Evolutionary conservation across 2,888 invertebrate genomes (phyloP).

Genomic region (Apantesis nais): DNA sequence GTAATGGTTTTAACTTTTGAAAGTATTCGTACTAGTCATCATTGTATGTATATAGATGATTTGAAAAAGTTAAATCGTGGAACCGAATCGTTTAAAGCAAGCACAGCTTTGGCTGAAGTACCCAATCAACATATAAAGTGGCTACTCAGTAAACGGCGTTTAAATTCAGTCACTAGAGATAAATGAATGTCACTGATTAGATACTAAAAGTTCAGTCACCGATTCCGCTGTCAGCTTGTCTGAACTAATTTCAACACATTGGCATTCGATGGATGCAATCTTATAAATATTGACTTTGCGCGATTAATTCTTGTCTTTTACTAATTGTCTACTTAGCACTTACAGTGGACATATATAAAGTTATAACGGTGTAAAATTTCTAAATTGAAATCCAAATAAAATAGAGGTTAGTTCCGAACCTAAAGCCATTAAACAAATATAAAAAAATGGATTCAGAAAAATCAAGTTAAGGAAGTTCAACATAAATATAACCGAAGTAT

Average conservation of each 20-base stretch:
- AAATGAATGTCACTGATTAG: slow-evolving; percentile 70
- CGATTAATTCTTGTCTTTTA: slow-evolving; percentile 18
- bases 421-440: slow-evolving; percentile 35
- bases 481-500: slow-evolving; percentile 42
- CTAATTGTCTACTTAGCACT: slow-evolving; percentile 24
- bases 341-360: neutral
- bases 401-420: slow-evolving; percentile 27
- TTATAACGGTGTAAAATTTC: neutral
- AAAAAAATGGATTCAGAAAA: slow-evolving; percentile 38
- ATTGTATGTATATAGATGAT: slow-evolving; percentile 23
- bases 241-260: slow-evolving; percentile 46
- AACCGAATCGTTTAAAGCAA: slow-evolving; percentile 60
- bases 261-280: slow-evolving; percentile 34
- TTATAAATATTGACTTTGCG: slow-evolving; percentile 31
- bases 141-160: slow-evolving; percentile 65
- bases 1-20: neutral
- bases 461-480: slow-evolving; percentile 39
- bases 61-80: slow-evolving; percentile 52
- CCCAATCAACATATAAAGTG: slow-evolving; percentile 78
- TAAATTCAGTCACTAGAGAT: slow-evolving; percentile 66
- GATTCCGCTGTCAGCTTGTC: slow-evolving; percentile 52
- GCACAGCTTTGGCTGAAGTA: slow-evolving; percentile 68
- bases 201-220: slow-evolving; percentile 58
- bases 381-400: neutral
- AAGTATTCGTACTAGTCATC: slow-evolving; percentile 14